These are phyloP conservation scores for Pseudomugil tenellus DNA, from an alignment of 2,797 vertebrate genomes.

Conservation along the genomic window DNA sequence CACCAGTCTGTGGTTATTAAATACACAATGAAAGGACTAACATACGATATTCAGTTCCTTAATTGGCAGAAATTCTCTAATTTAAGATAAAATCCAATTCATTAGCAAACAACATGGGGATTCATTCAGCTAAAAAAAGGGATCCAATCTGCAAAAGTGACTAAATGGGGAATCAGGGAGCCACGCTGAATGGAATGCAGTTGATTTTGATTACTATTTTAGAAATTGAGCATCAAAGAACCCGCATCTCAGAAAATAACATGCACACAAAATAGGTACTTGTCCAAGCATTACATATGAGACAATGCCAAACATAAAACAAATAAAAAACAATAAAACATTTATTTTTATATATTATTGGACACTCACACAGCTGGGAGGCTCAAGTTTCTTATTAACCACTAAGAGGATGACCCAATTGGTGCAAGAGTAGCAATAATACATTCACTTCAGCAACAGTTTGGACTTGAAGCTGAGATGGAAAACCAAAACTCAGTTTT, in stretches of 20 bases:
- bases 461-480: neutral
- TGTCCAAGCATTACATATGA: constrained; percentile 9
- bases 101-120: constrained; percentile 51
- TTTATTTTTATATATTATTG: neutral
- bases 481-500: neutral
- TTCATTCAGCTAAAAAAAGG: constrained; percentile 50
- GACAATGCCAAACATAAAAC: neutral
- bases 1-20: neutral
- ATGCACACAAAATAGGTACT: constrained; percentile 22
- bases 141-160: constrained; percentile 52
- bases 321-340: constrained; percentile 9
- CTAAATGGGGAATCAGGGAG: constrained; percentile 41
- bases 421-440: neutral
- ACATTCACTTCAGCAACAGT: neutral
- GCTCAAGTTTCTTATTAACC: neutral
- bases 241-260: constrained; percentile 25
- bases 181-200: constrained; percentile 22
- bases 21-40: neutral
- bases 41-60: constrained; percentile 17
- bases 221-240: constrained; percentile 28
- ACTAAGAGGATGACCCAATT: neutral
- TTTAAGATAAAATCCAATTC: constrained; percentile 36
- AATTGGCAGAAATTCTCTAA: constrained; percentile 24
- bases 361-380: neutral
- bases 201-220: constrained; percentile 1